Evolutionary conservation across 2,888 invertebrate species (phyloP).

Genomic region (Epinotia bilunana): DNA sequence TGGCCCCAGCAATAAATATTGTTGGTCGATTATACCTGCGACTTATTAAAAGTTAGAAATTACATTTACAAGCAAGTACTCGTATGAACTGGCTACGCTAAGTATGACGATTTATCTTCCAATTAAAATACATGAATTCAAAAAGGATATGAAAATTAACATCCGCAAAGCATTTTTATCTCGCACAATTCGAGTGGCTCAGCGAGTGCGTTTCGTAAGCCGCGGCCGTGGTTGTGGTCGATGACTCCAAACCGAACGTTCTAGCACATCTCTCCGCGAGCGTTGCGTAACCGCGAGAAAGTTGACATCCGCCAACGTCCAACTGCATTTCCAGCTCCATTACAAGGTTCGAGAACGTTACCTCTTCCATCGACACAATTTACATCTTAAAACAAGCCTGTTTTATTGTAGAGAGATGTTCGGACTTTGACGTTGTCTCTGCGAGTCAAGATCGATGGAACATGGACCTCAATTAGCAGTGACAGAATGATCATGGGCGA

Average conservation of each 20-base stretch:
- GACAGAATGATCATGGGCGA: not conserved
- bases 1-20: not conserved
- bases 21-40: not conserved
- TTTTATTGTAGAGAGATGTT: not conserved
- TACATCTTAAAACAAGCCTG: not conserved
- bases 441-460: constrained; percentile 63
- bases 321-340: constrained; percentile 47
- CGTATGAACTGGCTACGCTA: not conserved
- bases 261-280: constrained; percentile 75
- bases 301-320: constrained; percentile 76
- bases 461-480: constrained; percentile 59
- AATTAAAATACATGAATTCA: constrained; percentile 30
- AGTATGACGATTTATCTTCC: not conserved
- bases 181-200: constrained; percentile 61
- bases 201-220: constrained; percentile 76
- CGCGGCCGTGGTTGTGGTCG: too few relatives aligned
- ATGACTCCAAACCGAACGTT: constrained; percentile 83
- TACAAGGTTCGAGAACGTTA: constrained; percentile 19
- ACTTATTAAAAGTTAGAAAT: not conserved
- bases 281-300: constrained; percentile 81
- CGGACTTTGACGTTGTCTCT: not conserved
- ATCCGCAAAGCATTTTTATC: constrained; percentile 35
- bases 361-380: constrained; percentile 24
- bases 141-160: constrained; percentile 16
- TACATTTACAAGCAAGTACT: not conserved